A percentile compares a stretch with the other conserved stretches of the same genome.
Conservation (phyloP, 2,113 vertebrate genomes). For the Brienomyrus longianalis region DNA sequence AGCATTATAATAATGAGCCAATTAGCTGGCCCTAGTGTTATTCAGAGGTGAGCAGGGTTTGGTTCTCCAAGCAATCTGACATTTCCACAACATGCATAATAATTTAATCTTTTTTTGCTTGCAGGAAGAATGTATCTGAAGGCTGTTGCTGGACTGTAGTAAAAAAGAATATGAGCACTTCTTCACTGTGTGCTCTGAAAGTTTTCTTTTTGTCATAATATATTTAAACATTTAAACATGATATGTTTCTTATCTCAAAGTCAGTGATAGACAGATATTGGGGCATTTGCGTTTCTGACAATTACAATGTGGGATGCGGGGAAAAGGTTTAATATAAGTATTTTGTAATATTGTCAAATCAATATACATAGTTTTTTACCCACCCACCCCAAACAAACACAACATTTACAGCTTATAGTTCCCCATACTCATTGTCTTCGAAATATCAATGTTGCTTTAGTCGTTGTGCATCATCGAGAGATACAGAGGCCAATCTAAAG, state of each 20-base stretch:
- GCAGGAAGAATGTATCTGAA: background rate
- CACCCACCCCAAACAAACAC: background rate
- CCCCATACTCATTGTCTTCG: background rate
- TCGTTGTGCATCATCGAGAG: background rate
- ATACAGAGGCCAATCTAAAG: background rate
- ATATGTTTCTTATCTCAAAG: background rate
- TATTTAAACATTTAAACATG: background rate
- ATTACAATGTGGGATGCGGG: background rate
- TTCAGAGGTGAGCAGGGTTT: background rate
- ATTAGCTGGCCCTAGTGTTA: background rate
- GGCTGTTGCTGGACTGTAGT: background rate
- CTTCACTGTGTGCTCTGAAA: background rate
- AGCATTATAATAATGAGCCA: constrained; percentile 11
- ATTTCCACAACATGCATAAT: background rate
- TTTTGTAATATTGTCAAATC: background rate
- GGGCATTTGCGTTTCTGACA: background rate
- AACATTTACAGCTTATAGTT: background rate
- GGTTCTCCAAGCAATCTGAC: background rate
- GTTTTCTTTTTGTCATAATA: background rate
- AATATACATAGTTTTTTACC: background rate
- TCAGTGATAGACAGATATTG: background rate
- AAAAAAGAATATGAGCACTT: background rate
- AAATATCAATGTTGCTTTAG: background rate
- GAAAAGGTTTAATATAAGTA: background rate
- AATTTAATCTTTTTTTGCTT: background rate